Base-by-base conservation (phyloP, 2,113 vertebrate genomes). In the Lathamus discolor region DNA sequence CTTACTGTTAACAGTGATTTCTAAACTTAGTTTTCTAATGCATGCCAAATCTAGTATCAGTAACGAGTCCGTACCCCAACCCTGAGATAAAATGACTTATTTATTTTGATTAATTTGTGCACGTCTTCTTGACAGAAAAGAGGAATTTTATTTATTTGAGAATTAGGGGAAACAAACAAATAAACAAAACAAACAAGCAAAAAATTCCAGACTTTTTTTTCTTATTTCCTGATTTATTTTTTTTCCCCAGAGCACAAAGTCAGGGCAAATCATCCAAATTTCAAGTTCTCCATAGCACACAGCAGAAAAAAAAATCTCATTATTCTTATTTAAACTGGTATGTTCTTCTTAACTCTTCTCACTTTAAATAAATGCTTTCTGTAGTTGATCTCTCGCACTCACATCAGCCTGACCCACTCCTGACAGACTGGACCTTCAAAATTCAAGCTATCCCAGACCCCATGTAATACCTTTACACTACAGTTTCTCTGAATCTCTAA, bases 161-260 rank as follows among this genome's bases (percentile, higher is more conserved):
- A 43, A 89, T 25, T 51, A 37, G 11, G 16, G 17, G 1, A 8
- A 24, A 15, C 19, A 59, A 59, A 23, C 3, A n/a, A 59, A 59
- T 6, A 22, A 22, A n/a, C 7, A 18, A 33, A 33, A 33, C 11
- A n/a, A 59, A 17, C 31, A 27, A 6, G 17, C 43, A 44, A 2
- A 0, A 15, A 33, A 15, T 57, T 57, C 11, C 31, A n/a, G 55
- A 57, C 3, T 12, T 23, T 48, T 44, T 39, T 48, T 24, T 2
- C 16, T 25, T 22, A 6, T 5, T 5, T 12, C 0, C 0, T 28
- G 33, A 19, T 81, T 20, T 29, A 35, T 13, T 33, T 17, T 24
- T 54, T 35, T 17, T 10, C 0, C 8, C 4, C 6, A 49, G 25
- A 70, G 18, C 5, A 16, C 27, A 83, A 20, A 59, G 14, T 46